Conservation (phyloP, 2,113 vertebrate species). For the Charina bottae region DNA sequence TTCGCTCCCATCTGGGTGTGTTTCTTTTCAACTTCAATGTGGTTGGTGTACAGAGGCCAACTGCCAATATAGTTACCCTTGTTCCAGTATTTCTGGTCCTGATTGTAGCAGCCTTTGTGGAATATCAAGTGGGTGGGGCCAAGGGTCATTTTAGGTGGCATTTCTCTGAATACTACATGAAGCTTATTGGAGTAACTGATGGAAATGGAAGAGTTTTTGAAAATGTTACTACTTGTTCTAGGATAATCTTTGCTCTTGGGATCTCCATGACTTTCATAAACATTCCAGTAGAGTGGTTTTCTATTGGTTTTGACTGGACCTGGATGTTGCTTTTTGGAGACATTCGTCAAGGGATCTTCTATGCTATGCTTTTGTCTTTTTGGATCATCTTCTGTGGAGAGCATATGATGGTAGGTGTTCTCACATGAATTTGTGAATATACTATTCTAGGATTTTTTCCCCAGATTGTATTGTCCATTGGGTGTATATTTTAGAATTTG, state of each 20-base stretch:
- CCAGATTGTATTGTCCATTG: background rate
- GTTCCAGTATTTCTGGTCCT: no score
- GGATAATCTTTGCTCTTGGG: constrained; percentile 94
- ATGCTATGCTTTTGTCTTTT: constrained; percentile 97
- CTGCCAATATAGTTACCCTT: no score
- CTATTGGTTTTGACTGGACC: constrained; percentile 96
- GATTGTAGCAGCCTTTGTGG: no score
- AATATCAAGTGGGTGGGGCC: background rate
- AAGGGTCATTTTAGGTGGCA: background rate
- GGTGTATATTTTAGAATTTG: background rate
- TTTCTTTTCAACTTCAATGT: no score
- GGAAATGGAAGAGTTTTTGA: background rate
- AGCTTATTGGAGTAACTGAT: constrained; percentile 3
- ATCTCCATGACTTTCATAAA: constrained; percentile 99
- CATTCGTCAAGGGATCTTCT: constrained; percentile 97
- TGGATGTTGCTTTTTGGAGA: constrained; percentile 98
- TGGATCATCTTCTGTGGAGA: constrained; percentile 99
- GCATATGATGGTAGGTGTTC: constrained; percentile 90
- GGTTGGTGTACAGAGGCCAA: no score
- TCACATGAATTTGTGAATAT: fast-evolving
- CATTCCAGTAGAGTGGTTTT: constrained; percentile 98
- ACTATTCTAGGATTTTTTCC: background rate
- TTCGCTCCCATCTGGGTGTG: no score
- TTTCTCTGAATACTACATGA: background rate
- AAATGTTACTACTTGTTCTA: constrained; percentile 63